Conservation (phyloP, 2,888 invertebrate species). For the Falcaria lacertinaria region DNA sequence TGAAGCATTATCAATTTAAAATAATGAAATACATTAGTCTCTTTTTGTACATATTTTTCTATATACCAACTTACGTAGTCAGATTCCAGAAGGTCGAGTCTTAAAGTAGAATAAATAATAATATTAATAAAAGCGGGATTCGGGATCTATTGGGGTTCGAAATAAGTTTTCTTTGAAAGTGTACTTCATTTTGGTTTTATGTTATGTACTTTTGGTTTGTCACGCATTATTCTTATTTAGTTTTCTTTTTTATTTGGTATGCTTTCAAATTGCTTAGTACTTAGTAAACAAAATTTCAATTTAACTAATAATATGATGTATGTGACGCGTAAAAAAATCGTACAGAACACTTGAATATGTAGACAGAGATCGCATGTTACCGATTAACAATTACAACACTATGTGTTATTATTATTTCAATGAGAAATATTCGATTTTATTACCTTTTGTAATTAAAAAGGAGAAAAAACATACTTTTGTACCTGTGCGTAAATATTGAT, state of each 20-base stretch:
- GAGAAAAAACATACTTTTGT: slow-evolving; percentile 64
- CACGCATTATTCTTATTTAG: slow-evolving; percentile 32
- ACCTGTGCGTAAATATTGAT: slow-evolving; percentile 63
- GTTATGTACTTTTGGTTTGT: slow-evolving; percentile 30
- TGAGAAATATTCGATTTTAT: slow-evolving; percentile 31
- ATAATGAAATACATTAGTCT: slow-evolving; percentile 23
- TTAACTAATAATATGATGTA: slow-evolving; percentile 23
- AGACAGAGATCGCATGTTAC: slow-evolving; percentile 35
- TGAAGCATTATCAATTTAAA: slow-evolving; percentile 32
- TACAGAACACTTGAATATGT: slow-evolving; percentile 36
- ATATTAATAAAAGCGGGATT: slow-evolving; percentile 25
- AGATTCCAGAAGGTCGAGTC: slow-evolving; percentile 45
- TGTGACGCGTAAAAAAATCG: slow-evolving; percentile 20
- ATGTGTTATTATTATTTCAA: slow-evolving; percentile 28
- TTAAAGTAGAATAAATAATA: slow-evolving; percentile 24
- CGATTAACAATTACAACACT: slow-evolving; percentile 30
- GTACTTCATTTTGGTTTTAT: slow-evolving; percentile 42
- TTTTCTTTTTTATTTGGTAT: slow-evolving; percentile 31
- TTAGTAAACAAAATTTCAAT: slow-evolving; percentile 41
- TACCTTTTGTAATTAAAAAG: slow-evolving; percentile 60
- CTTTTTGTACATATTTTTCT: slow-evolving; percentile 55
- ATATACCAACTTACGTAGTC: slow-evolving; percentile 46
- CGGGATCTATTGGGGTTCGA: slow-evolving; percentile 11
- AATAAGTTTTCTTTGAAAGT: slow-evolving; percentile 22
- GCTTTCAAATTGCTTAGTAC: slow-evolving; percentile 63